Evolutionary conservation across 2,797 vertebrate genomes (phyloP).

Genomic region (Galago senegalensis): DNA sequence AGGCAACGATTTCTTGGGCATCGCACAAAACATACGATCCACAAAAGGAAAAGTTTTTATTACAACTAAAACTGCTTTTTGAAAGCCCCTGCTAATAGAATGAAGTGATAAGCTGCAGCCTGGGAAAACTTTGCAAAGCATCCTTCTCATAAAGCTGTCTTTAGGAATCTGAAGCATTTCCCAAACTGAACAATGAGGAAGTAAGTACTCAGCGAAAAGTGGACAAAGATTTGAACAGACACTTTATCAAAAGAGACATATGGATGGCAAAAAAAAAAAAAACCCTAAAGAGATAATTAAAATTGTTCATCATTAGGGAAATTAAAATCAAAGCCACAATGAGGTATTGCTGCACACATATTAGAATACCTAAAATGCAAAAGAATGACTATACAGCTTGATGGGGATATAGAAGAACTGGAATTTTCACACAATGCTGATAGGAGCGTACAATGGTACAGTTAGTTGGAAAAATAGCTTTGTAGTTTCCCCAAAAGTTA

Average conservation of each 20-base stretch:
- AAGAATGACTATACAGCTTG: neutral
- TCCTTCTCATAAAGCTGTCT: neutral
- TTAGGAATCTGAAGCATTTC: neutral
- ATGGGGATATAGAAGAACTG: neutral
- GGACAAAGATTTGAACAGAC: neutral
- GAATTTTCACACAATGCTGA: neutral
- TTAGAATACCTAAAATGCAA: neutral
- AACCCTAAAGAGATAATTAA: neutral
- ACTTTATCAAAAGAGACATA: neutral
- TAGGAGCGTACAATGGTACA: neutral
- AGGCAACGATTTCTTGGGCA: neutral
- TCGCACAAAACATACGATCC: neutral
- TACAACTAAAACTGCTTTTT: neutral
- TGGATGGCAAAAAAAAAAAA: neutral
- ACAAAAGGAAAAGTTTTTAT: neutral
- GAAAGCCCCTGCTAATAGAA: neutral
- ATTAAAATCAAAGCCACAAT: neutral
- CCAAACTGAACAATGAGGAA: neutral
- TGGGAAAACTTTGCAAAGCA: neutral
- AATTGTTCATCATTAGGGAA: neutral
- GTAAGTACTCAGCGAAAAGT: neutral
- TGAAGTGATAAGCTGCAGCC: neutral
- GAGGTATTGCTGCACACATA: neutral
- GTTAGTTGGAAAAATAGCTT: neutral
- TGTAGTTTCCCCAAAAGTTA: neutral